These are phyloP conservation scores for Bathynomus jamesi DNA, from an alignment of 1,140 invertebrate genomes.

Conservation along the genomic window DNA sequence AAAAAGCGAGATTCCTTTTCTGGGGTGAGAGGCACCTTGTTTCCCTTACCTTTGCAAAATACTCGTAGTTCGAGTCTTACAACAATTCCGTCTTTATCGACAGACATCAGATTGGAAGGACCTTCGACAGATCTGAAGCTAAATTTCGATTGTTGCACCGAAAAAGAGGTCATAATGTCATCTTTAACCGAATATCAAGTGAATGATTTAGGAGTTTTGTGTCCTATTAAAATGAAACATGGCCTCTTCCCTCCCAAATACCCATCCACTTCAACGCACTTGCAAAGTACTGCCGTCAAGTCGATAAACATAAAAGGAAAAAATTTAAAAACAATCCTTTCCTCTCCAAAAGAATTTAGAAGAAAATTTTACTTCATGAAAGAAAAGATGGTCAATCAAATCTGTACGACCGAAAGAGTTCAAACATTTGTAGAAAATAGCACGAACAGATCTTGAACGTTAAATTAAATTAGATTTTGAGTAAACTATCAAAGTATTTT, in stretches of 20 bases:
- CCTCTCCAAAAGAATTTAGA: no score
- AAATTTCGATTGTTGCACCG: background rate
- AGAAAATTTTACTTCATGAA: no score
- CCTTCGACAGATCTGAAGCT: background rate
- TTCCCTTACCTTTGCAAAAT: background rate
- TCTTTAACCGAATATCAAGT: background rate
- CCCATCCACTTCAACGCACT: background rate
- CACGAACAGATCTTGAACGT: no score
- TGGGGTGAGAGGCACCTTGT: background rate
- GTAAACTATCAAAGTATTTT: no score
- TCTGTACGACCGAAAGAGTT: no score
- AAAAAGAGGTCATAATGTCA: background rate
- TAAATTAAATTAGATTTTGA: no score
- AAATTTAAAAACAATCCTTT: no score
- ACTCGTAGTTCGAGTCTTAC: background rate
- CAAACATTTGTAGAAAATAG: no score
- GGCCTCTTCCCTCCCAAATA: background rate
- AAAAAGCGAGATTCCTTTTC: background rate
- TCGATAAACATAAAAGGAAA: no score
- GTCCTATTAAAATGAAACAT: background rate
- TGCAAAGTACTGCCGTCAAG: no score
- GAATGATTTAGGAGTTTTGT: background rate
- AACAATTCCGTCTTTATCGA: background rate
- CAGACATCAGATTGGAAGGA: background rate
- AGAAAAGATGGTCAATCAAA: no score